Evolutionary conservation across 2,113 vertebrate genomes (phyloP).

Genomic region (Tragelaphus scriptus): DNA sequence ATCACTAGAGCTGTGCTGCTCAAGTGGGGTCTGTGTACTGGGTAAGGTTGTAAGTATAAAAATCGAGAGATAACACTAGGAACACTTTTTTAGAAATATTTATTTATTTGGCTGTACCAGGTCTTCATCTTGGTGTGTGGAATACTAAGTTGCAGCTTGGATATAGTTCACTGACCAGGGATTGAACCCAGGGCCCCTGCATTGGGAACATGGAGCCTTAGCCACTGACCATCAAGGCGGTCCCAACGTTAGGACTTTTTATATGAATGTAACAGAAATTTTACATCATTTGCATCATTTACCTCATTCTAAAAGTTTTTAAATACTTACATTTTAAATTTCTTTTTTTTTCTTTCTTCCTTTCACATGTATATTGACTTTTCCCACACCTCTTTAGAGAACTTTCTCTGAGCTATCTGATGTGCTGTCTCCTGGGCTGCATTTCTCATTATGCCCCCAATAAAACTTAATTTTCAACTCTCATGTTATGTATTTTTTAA

Average conservation of each 20-base stretch:
- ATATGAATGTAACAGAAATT: not conserved
- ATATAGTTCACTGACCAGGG: not conserved
- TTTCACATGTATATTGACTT: not conserved
- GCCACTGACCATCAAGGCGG: not conserved
- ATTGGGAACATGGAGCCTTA: not conserved
- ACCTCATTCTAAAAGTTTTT: not conserved
- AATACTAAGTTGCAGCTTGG: not conserved
- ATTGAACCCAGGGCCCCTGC: not conserved
- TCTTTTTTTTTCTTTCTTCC: not conserved
- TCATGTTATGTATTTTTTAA: not conserved
- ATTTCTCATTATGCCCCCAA: not conserved
- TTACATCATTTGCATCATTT: not conserved
- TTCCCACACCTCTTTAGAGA: not conserved
- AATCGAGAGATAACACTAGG: not conserved
- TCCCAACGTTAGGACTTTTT: not conserved
- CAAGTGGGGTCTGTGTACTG: not conserved
- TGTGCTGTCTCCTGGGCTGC: not conserved
- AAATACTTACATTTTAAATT: not conserved
- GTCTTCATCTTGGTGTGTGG: not conserved
- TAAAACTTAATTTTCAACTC: not conserved
- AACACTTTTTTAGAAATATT: not conserved
- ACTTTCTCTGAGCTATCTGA: not conserved
- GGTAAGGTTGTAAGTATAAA: not conserved
- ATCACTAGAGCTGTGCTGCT: accelerated
- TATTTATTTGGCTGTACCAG: not conserved